Evolutionary conservation across 2,113 vertebrate genomes (phyloP), one percentile per base, ranked within the genome.

Genomic region (Microcebus griseorufus): DNA sequence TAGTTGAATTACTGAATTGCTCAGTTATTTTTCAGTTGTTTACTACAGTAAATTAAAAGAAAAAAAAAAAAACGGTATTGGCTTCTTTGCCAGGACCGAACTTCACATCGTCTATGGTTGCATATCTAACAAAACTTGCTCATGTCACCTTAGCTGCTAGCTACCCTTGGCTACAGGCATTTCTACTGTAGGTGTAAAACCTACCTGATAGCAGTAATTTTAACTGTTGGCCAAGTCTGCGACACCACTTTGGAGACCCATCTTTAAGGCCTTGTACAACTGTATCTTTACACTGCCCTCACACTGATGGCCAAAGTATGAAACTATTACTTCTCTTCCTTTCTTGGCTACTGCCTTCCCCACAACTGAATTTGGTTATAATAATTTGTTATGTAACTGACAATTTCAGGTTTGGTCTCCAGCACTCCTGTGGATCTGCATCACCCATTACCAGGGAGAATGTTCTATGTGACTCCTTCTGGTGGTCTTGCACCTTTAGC

Each of bases 21-120:
- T 96, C 67, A 94, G 17, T 92, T 97, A 20, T 20, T 48, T 94
- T 97, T 89, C 95, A 72, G 34, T 84, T 97, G 48, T 78, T 86
- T 70, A 76, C 1, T 70, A 9, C 3, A 69, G 10, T 67, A 73
- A 88, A 70, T 83, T 95, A 83, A 87, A 93, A 39, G 4, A n/a
- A n/a, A n/a, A n/a, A 75, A 65, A 69, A 48, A 65, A 32, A 64
- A 65, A 80, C 42, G 34, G 4, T 65, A 32, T 3, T 84, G 2
- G 3, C 32, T 11, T 69, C 27, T 67, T 92, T 69, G 6, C 6
- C 25, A 65, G 58, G 82, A 25, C 29, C 78, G 79, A 65, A 73
- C 8, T 65, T 85, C 42, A 64, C 2, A 16, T 79, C 60, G n/a
- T 51, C 22, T 88, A 0, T 70, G 18, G 11, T 83, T 91, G 42